Base-by-base conservation (phyloP, 2,797 vertebrate genomes). In the Salmo trutta region DNA sequence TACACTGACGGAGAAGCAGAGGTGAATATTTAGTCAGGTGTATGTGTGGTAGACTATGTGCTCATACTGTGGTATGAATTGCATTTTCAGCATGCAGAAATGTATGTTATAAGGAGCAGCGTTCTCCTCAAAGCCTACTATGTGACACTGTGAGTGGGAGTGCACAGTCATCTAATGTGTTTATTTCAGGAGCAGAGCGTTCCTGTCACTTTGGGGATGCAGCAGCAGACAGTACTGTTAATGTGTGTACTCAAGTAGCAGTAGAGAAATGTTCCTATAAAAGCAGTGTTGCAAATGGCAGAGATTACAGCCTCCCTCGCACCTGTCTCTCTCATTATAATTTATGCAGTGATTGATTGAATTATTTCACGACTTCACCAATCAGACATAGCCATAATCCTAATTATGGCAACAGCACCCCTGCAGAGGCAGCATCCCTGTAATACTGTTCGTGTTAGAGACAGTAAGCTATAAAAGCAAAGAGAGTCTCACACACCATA, bases 1-100 rank as follows among this genome's bases (percentile, higher is more conserved):
- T 76, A 76, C 81, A 77, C 77, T 68, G 86, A 84, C 81, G 81
- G 84, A 79, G 80, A 78, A 36, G 74, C 69, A 68, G 70, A 53
- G 27, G 71, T 54, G 83, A 56, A 84, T 56, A 73, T 71, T 75
- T 27, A 66, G 14, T 29, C 47, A 19, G 15, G 51, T 54, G 24
- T 27, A 27, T 15, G 47, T 71, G n/a, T 27, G 4, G 24, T 53
- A 19, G 27, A 15, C 16, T 31, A 17, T 73, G 12, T 56, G 17
- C 16, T 27, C 15, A 6, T 24, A 53, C 47, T 52, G 16, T 71
- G 70, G 21, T 31, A 17, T 19, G 67, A 69, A 17, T 19, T 41
- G 31, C 31, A 33, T 36, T 31, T 19, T 41, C 31, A 33, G 31
- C 67, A 19, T 36, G 67, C 36, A 69, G 51, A 73, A 29, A 73